These are phyloP conservation scores for Shargacucullia verbasci DNA, from an alignment of 2,888 invertebrate genomes.

Conservation along the genomic window DNA sequence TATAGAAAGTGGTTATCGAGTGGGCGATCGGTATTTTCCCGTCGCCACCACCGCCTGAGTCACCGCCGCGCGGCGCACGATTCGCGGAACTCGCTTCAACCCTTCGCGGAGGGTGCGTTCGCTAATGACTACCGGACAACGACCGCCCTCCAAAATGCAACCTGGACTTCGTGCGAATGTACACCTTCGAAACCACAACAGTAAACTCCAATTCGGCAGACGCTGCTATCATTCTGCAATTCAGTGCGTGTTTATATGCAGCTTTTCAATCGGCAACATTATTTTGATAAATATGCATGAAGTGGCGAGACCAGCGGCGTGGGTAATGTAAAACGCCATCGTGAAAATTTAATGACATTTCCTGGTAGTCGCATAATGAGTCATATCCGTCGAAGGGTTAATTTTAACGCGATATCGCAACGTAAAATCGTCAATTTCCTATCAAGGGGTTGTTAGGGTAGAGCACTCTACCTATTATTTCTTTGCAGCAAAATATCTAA, in stretches of 20 bases:
- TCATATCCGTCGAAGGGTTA: conserved; percentile 87
- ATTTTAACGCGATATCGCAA: conserved; percentile 83
- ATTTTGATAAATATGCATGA: conserved; percentile 89
- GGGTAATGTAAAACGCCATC: conserved; percentile 86
- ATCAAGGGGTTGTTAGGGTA: conserved; percentile 62
- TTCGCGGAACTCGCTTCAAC: conserved; percentile 82
- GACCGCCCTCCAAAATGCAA: conserved; percentile 77
- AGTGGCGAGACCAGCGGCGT: conserved; percentile 82
- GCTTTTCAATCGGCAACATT: conserved; percentile 88
- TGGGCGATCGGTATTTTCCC: conserved; percentile 80
- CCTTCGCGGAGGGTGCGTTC: conserved; percentile 81
- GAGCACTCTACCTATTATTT: conserved; percentile 57
- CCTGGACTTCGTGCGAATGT: conserved; percentile 74
- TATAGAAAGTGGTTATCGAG: conserved; percentile 76
- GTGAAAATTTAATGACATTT: conserved; percentile 88
- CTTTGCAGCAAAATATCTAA: conserved; percentile 46
- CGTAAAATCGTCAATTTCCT: conserved; percentile 78
- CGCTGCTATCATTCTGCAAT: conserved; percentile 73
- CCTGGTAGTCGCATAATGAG: conserved; percentile 86
- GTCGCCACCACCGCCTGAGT: conserved; percentile 76
- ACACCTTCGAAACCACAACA: conserved; percentile 81
- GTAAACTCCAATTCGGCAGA: conserved; percentile 78
- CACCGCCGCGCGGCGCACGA: conserved; percentile 67
- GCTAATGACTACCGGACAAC: conserved; percentile 85
- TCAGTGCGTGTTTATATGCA: conserved; percentile 87